A percentile compares a stretch with the other conserved stretches of the same genome.
These are phyloP conservation scores for Mormyrus proboscirostris DNA, from an alignment of 2,797 vertebrate genomes.

Conservation along the genomic window DNA sequence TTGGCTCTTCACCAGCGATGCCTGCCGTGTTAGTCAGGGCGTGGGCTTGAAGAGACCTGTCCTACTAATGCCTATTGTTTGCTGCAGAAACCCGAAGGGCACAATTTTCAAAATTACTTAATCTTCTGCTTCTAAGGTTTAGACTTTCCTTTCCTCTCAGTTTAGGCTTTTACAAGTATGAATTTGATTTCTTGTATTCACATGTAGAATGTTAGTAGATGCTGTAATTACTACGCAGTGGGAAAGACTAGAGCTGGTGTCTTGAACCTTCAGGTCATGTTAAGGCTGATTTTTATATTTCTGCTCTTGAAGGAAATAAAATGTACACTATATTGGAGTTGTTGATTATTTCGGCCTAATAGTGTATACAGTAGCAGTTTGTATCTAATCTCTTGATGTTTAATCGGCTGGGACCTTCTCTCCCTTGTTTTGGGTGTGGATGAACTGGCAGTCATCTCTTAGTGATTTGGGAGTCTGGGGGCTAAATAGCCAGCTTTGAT, in stretches of 20 bases:
- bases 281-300: background rate
- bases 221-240: background rate
- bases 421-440: background rate
- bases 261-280: background rate
- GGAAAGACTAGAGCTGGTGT: background rate
- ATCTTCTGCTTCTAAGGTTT: background rate
- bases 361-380: background rate
- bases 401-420: background rate
- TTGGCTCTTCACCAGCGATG: background rate
- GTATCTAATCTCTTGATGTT: background rate
- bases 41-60: background rate
- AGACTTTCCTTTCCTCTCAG: background rate
- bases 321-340: background rate
- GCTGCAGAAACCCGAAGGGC: background rate
- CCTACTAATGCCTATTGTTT: background rate
- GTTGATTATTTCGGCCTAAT: background rate
- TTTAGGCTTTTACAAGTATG: background rate
- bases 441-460: background rate
- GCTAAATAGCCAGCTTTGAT: background rate
- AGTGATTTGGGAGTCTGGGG: background rate
- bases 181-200: background rate
- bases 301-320: background rate
- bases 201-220: background rate
- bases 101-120: background rate
- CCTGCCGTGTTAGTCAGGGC: background rate